phyloP scores from a whole-genome alignment of 2,888 invertebrate genomes.

The Eupelmus urozonus region DNA sequence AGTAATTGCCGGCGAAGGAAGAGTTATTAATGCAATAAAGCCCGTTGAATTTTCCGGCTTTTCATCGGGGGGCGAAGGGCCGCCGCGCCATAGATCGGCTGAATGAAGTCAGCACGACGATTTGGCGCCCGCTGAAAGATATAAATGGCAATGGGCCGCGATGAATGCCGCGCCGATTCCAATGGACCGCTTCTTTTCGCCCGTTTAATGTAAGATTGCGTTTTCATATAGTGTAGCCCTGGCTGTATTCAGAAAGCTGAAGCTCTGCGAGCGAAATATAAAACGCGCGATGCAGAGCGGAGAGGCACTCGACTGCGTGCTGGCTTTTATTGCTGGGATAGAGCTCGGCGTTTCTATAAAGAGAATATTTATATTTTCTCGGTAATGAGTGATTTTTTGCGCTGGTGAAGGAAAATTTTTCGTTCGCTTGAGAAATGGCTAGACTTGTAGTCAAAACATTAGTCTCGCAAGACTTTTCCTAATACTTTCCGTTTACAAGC shows the following conservation, averaged over 20 bases:
- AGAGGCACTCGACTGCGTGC: no score
- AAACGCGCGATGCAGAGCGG: neutral
- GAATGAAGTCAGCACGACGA: conserved; percentile 33
- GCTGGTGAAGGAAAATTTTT: no score
- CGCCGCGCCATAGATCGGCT: conserved; percentile 16
- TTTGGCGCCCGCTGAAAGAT: conserved; percentile 36
- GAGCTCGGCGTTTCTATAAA: no score
- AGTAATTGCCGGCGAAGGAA: neutral
- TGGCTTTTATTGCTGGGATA: no score
- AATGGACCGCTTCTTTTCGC: conserved; percentile 1
- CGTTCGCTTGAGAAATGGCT: no score
- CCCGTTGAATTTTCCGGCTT: neutral
- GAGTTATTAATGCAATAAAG: conserved; percentile 1
- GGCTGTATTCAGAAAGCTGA: no score
- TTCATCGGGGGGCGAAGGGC: neutral
- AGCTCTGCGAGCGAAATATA: neutral
- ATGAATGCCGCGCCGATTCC: conserved; percentile 21
- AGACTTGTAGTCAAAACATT: no score
- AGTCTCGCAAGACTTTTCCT: no score
- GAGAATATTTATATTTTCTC: no score
- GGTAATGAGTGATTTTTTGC: no score
- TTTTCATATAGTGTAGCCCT: conserved; percentile 11
- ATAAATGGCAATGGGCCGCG: conserved; percentile 19
- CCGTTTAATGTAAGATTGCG: conserved; percentile 7
- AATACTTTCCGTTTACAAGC: no score